Percentiles rank a stretch among this genome's conserved stretches.
Conservation (phyloP, 2,797 vertebrate species). For the Notamacropus eugenii region DNA sequence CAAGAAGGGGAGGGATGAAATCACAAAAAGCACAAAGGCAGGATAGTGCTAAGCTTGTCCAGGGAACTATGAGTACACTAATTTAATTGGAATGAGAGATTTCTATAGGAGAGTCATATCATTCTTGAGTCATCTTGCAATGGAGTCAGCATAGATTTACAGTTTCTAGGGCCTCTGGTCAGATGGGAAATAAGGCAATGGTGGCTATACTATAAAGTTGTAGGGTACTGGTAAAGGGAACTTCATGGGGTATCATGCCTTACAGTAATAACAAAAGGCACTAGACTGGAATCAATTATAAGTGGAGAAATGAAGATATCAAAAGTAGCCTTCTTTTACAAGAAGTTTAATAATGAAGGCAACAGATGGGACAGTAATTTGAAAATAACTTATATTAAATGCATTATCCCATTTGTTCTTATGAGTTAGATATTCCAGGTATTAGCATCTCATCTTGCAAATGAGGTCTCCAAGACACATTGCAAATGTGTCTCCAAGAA, state of each 20-base stretch:
- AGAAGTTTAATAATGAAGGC: background rate
- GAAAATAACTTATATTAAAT: background rate
- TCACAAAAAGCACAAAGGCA: constrained; percentile 52
- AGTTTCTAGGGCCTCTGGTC: background rate
- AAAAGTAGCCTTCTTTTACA: background rate
- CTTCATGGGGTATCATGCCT: background rate
- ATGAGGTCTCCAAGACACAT: background rate
- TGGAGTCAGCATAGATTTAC: background rate
- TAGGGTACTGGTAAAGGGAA: background rate
- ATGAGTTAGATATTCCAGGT: background rate
- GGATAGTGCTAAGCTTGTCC: constrained; percentile 14
- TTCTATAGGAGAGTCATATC: background rate
- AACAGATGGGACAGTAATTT: background rate
- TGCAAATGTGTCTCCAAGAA: background rate
- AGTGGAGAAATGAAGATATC: background rate
- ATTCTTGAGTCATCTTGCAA: background rate
- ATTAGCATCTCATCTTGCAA: background rate
- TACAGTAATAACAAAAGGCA: background rate
- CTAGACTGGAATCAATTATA: background rate
- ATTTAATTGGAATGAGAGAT: background rate
- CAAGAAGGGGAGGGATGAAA: constrained; percentile 8
- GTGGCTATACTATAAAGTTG: background rate
- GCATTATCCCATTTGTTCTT: background rate
- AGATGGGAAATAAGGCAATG: background rate
- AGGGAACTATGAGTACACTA: background rate